A percentile compares a stretch with the other conserved stretches of the same genome.
Evolutionary conservation across 2,113 vertebrate species (phyloP).

Genomic region (Phaethornis superciliosus): DNA sequence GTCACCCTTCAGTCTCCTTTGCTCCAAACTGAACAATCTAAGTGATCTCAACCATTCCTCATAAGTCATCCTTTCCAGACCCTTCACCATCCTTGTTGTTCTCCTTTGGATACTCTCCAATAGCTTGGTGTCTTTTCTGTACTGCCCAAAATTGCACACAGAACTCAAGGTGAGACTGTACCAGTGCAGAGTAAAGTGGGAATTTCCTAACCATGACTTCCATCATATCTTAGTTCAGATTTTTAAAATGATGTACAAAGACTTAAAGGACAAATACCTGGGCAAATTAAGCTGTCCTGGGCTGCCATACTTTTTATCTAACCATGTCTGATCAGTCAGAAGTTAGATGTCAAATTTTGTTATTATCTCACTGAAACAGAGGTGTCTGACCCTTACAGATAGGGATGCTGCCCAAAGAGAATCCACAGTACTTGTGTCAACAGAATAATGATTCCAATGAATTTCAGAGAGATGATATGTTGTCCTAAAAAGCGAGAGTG

Average conservation of each 20-base stretch:
- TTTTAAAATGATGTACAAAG: not conserved
- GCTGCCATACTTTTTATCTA: not conserved
- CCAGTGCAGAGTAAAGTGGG: too few relatives aligned
- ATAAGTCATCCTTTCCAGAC: too few relatives aligned
- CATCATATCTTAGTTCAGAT: not conserved
- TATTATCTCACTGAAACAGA: not conserved
- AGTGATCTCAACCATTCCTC: too few relatives aligned
- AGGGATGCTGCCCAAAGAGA: fast-evolving
- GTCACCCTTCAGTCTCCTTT: too few relatives aligned
- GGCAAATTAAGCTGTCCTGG: not conserved
- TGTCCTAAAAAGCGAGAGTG: not conserved
- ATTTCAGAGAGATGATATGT: not conserved
- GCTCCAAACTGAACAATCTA: too few relatives aligned
- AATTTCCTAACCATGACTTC: not conserved
- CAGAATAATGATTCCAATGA: not conserved
- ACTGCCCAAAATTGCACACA: too few relatives aligned
- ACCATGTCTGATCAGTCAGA: fast-evolving
- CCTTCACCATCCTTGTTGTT: too few relatives aligned
- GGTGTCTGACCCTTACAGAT: not conserved
- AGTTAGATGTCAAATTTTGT: not conserved
- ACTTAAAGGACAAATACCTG: not conserved
- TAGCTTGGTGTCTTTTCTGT: too few relatives aligned
- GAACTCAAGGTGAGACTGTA: too few relatives aligned
- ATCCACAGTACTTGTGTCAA: not conserved
- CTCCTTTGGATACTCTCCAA: too few relatives aligned